Evolutionary conservation across 2,797 vertebrate genomes (phyloP).

Genomic region (Macropus fuliginosus): DNA sequence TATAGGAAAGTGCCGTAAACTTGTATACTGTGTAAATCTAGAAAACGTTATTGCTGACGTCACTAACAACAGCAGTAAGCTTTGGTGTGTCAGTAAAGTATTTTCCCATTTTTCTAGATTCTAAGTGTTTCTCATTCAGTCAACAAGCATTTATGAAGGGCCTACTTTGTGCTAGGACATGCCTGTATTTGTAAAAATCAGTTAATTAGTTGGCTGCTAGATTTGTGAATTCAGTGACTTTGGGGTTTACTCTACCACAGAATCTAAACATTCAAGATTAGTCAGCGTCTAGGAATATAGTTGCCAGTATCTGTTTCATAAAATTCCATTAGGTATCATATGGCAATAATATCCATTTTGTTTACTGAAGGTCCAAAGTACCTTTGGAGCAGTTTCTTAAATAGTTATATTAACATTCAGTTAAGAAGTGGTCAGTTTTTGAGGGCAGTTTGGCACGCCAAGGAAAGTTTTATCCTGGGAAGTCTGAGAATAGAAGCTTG

Average conservation of each 20-base stretch:
- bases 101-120: not conserved
- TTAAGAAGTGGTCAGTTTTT: not conserved
- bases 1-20: not conserved
- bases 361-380: not conserved
- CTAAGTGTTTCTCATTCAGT: not conserved
- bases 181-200: not conserved
- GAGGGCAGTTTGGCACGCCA: not conserved
- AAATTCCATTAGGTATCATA: not conserved
- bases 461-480: not conserved
- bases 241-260: not conserved
- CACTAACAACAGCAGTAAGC: not conserved
- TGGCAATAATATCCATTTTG: not conserved
- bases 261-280: not conserved
- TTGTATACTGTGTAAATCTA: too few relatives aligned
- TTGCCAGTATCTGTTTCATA: not conserved
- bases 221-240: not conserved
- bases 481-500: not conserved
- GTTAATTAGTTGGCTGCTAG: not conserved
- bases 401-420: not conserved
- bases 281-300: not conserved
- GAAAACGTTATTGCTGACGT: not conserved
- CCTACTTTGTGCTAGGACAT: not conserved
- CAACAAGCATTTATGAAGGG: not conserved
- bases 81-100: not conserved
- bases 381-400: not conserved